These are phyloP conservation scores for Struthidea cinerea DNA, from an alignment of 2,113 vertebrate genomes.

Conservation along the genomic window DNA sequence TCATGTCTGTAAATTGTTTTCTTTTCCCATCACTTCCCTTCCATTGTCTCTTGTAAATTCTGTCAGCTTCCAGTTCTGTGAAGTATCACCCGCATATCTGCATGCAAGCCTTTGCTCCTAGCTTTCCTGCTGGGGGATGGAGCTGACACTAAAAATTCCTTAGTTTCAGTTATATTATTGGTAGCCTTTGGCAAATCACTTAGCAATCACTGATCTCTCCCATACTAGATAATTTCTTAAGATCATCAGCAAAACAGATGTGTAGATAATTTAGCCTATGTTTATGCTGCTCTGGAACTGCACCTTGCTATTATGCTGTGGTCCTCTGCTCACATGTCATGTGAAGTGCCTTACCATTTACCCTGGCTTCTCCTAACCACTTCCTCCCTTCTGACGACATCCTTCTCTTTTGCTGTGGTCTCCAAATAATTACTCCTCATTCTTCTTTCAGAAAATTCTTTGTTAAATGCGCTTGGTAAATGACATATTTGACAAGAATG, in stretches of 20 bases:
- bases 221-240: background rate
- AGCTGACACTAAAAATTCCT: background rate
- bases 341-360: background rate
- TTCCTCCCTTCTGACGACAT: conserved; percentile 4
- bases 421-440: background rate
- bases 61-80: background rate
- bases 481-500: background rate
- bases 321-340: background rate
- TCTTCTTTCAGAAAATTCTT: background rate
- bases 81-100: background rate
- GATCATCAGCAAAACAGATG: background rate
- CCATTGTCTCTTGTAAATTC: background rate
- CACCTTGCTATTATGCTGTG: background rate
- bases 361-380: background rate
- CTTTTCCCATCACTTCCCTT: background rate
- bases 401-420: background rate
- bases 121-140: background rate
- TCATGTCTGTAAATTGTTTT: background rate
- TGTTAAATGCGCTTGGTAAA: background rate
- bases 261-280: background rate
- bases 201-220: background rate
- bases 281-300: background rate
- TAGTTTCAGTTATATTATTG: background rate
- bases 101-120: background rate
- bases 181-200: background rate